Conservation (phyloP, 2,888 invertebrate species). For the Drosophila ezoana region DNA sequence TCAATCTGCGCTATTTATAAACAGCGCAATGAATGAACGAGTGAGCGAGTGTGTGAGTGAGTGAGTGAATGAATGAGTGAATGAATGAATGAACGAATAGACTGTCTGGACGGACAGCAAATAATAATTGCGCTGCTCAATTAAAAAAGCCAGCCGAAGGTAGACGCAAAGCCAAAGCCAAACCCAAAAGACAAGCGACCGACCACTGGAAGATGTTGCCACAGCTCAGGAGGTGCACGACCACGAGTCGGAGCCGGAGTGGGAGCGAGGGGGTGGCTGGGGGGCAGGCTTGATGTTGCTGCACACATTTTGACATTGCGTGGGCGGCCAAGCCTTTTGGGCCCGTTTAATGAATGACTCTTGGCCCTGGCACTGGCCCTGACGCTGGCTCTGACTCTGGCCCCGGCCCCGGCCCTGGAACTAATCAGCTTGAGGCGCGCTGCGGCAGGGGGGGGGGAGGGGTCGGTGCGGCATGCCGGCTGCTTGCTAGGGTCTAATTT, state of each 20-base stretch:
- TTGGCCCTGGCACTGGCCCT: slow-evolving; percentile 42
- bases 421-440: slow-evolving; percentile 56
- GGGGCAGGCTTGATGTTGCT: background rate
- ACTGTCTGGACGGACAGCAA: slow-evolving; percentile 40
- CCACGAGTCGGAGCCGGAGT: background rate
- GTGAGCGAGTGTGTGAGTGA: slow-evolving; percentile 47
- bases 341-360: slow-evolving; percentile 70
- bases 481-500: slow-evolving; percentile 52
- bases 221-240: background rate
- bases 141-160: slow-evolving; percentile 50
- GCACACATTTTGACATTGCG: slow-evolving; percentile 63
- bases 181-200: slow-evolving; percentile 21
- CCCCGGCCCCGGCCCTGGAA: slow-evolving; percentile 35
- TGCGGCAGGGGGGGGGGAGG: background rate
- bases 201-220: slow-evolving; percentile 15
- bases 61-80: slow-evolving; percentile 40
- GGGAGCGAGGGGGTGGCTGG: background rate
- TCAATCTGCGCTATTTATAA: slow-evolving; percentile 73
- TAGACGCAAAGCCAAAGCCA: slow-evolving; percentile 31
- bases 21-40: slow-evolving; percentile 29
- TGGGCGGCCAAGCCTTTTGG: slow-evolving; percentile 57
- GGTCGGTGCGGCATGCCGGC: background rate
- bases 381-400: slow-evolving; percentile 21
- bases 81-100: slow-evolving; percentile 46
- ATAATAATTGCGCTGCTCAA: slow-evolving; percentile 81